Base-by-base conservation (phyloP, 1,140 invertebrate genomes). In the Zaprionus davidi region DNA sequence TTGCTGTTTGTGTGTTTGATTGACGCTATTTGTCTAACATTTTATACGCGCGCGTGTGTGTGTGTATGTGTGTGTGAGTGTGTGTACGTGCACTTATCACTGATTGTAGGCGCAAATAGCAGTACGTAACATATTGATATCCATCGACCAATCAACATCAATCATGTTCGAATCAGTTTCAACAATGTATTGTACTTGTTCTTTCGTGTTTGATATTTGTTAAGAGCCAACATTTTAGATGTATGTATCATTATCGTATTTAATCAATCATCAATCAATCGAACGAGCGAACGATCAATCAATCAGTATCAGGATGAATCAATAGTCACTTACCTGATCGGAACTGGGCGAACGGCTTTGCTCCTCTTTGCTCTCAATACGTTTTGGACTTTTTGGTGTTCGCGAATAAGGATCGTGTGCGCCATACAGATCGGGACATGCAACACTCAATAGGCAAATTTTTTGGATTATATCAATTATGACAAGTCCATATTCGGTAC, bases 391-490 rank as follows among this genome's bases (percentile, higher is more conserved):
- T 57, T 97, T 94, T 53, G 97, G 96, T 49, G 96, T 96, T 78
- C 97, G 94, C 85, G 97, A 97, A 93, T 97, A 98, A 22, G 97
- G 97, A 94, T 99, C 98, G 92, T 94, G 94, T 70, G 96, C 95
- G 67, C 97, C 97, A 94, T 99, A 99, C 75, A 99, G 95, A 93
- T 99, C 97, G 74, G 96, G 94, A 73, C 96, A 96, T 76, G 95
- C 95, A 90, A 97, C 94, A 93, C 98, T 98, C 76, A 98, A 94
- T 77, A 99, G 94, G 93, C 97, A 96, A 69, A 96, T 95, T 94
- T 97, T 98, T 93, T 99, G 98, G 88, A 98, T 95, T 93, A 98
- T 96, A 94, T 99, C 98, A 83, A 99, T 95, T 93, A 99, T 96
- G 85, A 98, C 98, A 87, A 99, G 93, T 76, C 98, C 98, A 78